Evolutionary conservation across 2,888 invertebrate genomes (phyloP).

Genomic region (Pardosa pseudoannulata): DNA sequence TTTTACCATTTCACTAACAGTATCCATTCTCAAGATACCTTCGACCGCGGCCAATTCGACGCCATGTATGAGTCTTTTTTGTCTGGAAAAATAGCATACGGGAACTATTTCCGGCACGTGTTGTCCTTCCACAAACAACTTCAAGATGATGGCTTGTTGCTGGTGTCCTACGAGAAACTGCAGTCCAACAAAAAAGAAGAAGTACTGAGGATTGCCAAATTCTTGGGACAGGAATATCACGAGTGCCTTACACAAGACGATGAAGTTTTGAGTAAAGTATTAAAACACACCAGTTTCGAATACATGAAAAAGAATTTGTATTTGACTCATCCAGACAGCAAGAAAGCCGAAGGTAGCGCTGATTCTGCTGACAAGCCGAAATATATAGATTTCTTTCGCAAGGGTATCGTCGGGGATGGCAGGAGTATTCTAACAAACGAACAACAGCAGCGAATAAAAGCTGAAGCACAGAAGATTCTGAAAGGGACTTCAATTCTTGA

Average conservation of each 20-base stretch:
- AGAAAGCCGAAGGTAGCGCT: background rate
- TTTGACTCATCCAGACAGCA: background rate
- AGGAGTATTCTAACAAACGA: background rate
- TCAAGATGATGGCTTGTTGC: conserved; percentile 17
- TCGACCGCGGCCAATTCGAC: conserved; percentile 31
- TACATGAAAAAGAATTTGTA: conserved; percentile 38
- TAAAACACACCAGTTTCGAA: conserved; percentile 31
- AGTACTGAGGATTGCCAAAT: conserved; percentile 41
- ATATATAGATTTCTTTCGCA: too few relatives aligned
- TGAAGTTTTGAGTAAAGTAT: background rate
- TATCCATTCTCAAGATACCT: background rate
- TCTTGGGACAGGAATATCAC: conserved; percentile 28
- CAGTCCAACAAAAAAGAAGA: background rate
- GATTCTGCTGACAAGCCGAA: conserved; percentile 37
- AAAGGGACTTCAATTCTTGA: background rate
- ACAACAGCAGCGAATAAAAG: background rate
- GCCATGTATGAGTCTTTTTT: conserved; percentile 24
- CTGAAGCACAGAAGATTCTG: background rate
- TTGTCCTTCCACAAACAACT: conserved; percentile 22
- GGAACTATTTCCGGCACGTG: conserved; percentile 39
- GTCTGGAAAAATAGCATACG: conserved; percentile 21
- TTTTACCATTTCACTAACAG: conserved; percentile 76
- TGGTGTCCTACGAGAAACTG: conserved; percentile 47
- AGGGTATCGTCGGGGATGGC: conserved; percentile 32
- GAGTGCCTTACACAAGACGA: background rate